Percentiles rank a stretch among this genome's conserved stretches.
These are phyloP conservation scores for Rhopilema esculentum DNA, from an alignment of 30 jellyfish, hydroid and myxozoan species.

Conservation along the genomic window DNA sequence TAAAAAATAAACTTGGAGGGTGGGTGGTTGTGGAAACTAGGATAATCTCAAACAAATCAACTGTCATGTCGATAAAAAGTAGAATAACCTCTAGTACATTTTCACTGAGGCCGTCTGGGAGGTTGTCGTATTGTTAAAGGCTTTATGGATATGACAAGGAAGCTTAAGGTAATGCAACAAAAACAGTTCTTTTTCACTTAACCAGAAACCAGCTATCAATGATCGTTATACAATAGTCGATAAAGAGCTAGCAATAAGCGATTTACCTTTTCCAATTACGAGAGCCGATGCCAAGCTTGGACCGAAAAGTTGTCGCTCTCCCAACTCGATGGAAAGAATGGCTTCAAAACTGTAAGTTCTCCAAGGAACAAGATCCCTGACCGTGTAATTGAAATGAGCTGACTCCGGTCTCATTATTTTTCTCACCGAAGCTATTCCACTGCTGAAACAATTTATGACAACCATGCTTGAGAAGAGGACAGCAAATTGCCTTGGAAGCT, in stretches of 20 bases:
- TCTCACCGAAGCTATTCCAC: neutral
- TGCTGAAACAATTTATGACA: neutral
- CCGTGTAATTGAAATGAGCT: neutral
- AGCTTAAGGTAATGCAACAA: no score
- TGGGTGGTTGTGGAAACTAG: no score
- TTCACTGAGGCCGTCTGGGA: no score
- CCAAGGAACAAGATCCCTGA: slow-evolving; percentile 29
- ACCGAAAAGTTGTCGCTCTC: neutral
- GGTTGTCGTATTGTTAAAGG: no score
- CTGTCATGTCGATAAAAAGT: no score
- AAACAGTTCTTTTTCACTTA: no score
- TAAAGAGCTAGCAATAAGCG: neutral
- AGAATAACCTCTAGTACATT: no score
- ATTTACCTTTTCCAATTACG: slow-evolving; percentile 62
- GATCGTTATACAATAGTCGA: no score
- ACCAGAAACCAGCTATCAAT: no score
- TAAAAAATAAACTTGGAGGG: no score
- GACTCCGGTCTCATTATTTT: neutral
- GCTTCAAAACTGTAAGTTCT: slow-evolving; percentile 5
- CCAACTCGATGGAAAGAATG: neutral
- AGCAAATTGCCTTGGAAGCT: slow-evolving; percentile 56
- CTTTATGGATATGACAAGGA: no score
- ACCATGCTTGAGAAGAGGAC: neutral
- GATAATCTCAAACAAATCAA: no score
- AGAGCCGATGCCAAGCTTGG: neutral